Conservation (phyloP, 1,140 invertebrate species). For the Zaprionus nigranus region DNA sequence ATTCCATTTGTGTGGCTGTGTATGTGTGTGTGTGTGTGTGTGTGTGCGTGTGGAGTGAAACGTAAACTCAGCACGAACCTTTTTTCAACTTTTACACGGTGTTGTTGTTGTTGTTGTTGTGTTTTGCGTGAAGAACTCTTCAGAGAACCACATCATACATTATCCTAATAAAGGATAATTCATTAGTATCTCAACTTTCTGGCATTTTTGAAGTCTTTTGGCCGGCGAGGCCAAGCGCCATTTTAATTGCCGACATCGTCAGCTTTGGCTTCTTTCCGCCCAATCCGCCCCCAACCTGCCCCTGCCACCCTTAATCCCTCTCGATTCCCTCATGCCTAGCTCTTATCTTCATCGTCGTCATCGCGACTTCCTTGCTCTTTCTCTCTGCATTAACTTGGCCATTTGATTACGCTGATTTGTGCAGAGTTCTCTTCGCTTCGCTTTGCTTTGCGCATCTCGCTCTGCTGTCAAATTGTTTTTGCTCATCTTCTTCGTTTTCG, state of each 20-base stretch:
- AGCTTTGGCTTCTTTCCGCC: not conserved
- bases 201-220: constrained; percentile 82
- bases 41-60: constrained; percentile 19
- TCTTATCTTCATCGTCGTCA: constrained; percentile 1
- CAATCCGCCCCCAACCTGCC: not conserved
- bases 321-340: no score
- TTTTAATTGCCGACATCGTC: constrained; percentile 68
- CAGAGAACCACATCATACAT: constrained; percentile 84
- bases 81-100: constrained; percentile 66
- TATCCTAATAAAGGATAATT: constrained; percentile 85
- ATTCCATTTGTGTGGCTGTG: not conserved
- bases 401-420: constrained; percentile 75
- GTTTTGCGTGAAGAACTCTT: constrained; percentile 62
- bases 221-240: constrained; percentile 66
- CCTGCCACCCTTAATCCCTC: not conserved
- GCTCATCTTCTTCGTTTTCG: constrained; percentile 2
- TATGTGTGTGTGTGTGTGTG: constrained; percentile 5
- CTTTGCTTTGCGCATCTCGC: constrained; percentile 1
- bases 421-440: constrained; percentile 10
- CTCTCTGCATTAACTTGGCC: constrained; percentile 25
- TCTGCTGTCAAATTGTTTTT: not conserved
- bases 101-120: constrained; percentile 33
- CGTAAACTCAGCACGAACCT: constrained; percentile 60
- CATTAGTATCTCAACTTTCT: constrained; percentile 84
- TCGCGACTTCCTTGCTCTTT: constrained; percentile 1